phyloP scores from a whole-genome alignment of 2,797 vertebrate genomes.

The Thaleichthys pacificus region DNA sequence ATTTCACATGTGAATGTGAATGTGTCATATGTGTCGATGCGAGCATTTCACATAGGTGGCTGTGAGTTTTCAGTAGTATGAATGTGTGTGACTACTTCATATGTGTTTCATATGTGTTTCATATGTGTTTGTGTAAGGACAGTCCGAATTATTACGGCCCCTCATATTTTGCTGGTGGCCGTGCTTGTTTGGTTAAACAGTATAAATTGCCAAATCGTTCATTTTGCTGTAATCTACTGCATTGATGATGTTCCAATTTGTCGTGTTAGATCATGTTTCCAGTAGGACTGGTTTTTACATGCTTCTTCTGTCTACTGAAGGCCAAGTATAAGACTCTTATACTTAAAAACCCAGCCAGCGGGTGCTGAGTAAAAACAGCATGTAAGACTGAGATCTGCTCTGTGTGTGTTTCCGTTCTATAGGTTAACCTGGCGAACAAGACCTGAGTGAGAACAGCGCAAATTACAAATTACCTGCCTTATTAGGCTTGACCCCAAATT shows the following conservation, averaged over 20 bases:
- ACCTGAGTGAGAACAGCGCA: conserved; percentile 75
- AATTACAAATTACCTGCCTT: conserved; percentile 85
- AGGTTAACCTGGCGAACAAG: conserved; percentile 78
- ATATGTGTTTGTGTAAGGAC: too few relatives aligned
- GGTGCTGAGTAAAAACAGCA: conserved; percentile 45
- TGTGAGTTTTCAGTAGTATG: too few relatives aligned
- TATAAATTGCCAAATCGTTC: too few relatives aligned
- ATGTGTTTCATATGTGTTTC: too few relatives aligned
- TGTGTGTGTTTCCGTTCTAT: conserved; percentile 63
- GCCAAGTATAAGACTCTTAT: not conserved
- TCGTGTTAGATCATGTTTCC: too few relatives aligned
- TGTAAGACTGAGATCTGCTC: conserved; percentile 9
- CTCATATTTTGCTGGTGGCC: conserved; percentile 38
- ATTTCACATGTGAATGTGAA: too few relatives aligned
- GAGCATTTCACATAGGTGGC: too few relatives aligned
- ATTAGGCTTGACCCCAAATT: conserved; percentile 85
- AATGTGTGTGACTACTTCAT: too few relatives aligned
- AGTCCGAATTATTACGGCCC: too few relatives aligned
- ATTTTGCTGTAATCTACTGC: too few relatives aligned
- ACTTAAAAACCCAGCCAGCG: conserved; percentile 22
- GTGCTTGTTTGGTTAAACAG: conserved; percentile 62
- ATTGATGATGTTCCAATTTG: too few relatives aligned
- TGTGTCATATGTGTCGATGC: too few relatives aligned
- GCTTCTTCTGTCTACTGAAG: conserved; percentile 60
- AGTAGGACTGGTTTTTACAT: conserved; percentile 37